These are phyloP conservation scores for Chaetura pelagica DNA, from an alignment of 2,113 vertebrate genomes.

Conservation along the genomic window DNA sequence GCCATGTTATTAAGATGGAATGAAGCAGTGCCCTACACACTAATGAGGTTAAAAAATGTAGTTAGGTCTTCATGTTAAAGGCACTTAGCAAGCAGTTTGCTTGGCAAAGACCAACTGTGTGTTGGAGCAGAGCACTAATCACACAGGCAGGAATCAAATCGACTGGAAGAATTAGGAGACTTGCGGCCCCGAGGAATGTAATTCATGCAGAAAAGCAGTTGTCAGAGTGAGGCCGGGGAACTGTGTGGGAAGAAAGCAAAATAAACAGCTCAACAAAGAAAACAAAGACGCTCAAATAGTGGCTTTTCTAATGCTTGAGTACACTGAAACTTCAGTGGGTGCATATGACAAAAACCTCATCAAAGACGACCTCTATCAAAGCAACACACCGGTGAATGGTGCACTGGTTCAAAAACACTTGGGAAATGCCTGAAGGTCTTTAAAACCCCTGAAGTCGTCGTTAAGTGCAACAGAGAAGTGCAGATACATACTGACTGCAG, in stretches of 20 bases:
- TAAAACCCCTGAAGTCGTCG: not conserved
- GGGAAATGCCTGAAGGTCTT: not conserved
- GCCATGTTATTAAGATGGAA: conserved; percentile 48
- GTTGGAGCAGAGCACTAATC: conserved; percentile 75
- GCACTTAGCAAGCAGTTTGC: conserved; percentile 72
- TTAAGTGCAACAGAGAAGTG: not conserved
- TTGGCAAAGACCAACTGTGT: conserved; percentile 69
- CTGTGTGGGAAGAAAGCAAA: conserved; percentile 83
- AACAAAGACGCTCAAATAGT: conserved; percentile 78
- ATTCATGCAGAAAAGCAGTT: conserved; percentile 83
- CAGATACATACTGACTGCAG: not conserved
- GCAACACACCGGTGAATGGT: conserved; percentile 52
- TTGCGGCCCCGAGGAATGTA: conserved; percentile 78
- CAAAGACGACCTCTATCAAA: conserved; percentile 72
- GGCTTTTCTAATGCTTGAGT: conserved; percentile 79
- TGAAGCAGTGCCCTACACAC: conserved; percentile 55
- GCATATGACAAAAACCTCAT: conserved; percentile 69
- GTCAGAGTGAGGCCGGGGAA: conserved; percentile 75
- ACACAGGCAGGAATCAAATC: conserved; percentile 78
- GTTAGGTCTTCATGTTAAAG: conserved; percentile 70
- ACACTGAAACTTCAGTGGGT: conserved; percentile 75
- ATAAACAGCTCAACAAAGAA: conserved; percentile 85
- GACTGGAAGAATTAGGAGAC: conserved; percentile 81
- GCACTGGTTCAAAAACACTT: not conserved
- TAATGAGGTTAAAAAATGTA: conserved; percentile 77